Conservation (phyloP, 1,140 invertebrate species). For the Brachionus koreanus region DNA sequence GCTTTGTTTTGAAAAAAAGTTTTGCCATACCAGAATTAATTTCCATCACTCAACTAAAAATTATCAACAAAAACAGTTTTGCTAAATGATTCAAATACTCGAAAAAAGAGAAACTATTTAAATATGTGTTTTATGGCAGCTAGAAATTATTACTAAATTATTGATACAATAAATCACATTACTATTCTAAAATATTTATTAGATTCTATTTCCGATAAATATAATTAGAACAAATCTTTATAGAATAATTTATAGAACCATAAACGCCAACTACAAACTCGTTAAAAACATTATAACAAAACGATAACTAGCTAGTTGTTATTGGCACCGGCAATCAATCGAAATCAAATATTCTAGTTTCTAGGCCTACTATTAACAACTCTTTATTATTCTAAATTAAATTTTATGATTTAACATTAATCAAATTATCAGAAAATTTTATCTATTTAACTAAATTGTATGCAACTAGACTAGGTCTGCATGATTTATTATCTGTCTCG, state of each 20-base stretch:
- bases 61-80: not conserved
- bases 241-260: conserved; percentile 31
- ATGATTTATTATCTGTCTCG: conserved; percentile 27
- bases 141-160: not conserved
- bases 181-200: conserved; percentile 6
- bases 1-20: too few species aligned
- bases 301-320: not conserved
- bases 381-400: not conserved
- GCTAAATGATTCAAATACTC: not conserved
- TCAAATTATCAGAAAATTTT: not conserved
- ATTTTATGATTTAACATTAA: conserved; percentile 24
- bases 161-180: conserved; percentile 28
- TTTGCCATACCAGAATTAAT: too few species aligned
- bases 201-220: not conserved
- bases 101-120: not conserved
- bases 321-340: not conserved
- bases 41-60: not conserved
- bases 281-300: not conserved
- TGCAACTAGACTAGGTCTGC: not conserved
- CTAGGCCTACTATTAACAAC: not conserved
- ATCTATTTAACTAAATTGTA: not conserved
- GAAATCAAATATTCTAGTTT: not conserved
- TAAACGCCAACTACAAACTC: not conserved
- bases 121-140: conserved; percentile 10
- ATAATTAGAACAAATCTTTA: not conserved